Evolutionary conservation across 1,140 invertebrate genomes (phyloP), one percentile per base, ranked within the genome.

Genomic region (Drosophila funebris): DNA sequence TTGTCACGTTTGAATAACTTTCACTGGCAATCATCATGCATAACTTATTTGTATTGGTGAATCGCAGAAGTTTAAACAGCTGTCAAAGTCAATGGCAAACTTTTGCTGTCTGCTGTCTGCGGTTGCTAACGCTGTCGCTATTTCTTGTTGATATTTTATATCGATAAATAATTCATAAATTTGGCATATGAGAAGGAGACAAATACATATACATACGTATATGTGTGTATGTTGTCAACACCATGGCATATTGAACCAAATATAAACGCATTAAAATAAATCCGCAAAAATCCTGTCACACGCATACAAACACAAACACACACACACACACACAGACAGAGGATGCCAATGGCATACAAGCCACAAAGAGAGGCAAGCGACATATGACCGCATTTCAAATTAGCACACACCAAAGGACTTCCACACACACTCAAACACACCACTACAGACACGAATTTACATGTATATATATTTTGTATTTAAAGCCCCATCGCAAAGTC

Each of bases 111-210:
- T 31, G 20, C 6, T 24, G 43, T 57, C 71, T 60, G 64, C 57
- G 33, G 57, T 43, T n/a, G 6, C 14, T 43, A 36, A 52, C 57
- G 18, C 20, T 64, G 53, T 48, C 18, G 9, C 29, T 33, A 37
- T 60, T 73, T 60, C 24, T 53, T 66, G 39, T 72, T 41, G 50
- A 46, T 16, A 39, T 37, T 57, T 56, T 43, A 52, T 58, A 57
- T 78, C 70, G 72, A 87, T 85, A 85, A 85, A 85, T 87, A 85
- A 85, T 85, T 85, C 78, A 87, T 85, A 87, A 78, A 81, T 77
- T 46, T 46, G 16, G 18, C 60, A 48, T 46, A 56, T 31, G 20
- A 62, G 58, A 3, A 2, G 3, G 37, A 61, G 22, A 63, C 39
- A 48, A 16, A 33, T 41, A 16, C 18, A 57, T 24, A 37, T 18